These are phyloP conservation scores for Drosophila buzzatii DNA, from an alignment of 2,888 invertebrate genomes.

Conservation along the genomic window DNA sequence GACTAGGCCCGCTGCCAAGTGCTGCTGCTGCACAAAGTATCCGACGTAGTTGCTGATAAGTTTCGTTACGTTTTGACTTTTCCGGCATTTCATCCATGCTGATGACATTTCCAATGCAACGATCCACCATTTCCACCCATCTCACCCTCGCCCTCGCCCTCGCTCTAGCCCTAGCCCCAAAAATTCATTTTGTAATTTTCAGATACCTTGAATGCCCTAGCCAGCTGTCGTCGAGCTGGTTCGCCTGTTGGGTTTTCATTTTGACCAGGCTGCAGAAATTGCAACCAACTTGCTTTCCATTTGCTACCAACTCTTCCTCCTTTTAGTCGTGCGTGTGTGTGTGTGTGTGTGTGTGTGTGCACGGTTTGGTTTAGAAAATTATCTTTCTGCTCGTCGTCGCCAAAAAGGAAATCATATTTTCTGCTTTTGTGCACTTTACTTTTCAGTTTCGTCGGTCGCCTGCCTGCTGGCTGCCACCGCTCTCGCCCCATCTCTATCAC, in stretches of 20 bases:
- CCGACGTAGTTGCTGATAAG: conserved; percentile 81
- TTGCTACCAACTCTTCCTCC: conserved; percentile 31
- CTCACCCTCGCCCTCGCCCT: not conserved
- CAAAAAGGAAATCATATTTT: conserved; percentile 84
- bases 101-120: conserved; percentile 77
- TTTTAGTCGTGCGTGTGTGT: not conserved
- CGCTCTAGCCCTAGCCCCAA: conserved; percentile 1
- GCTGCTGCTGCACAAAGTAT: conserved; percentile 50
- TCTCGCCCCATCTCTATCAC: not conserved
- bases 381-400: conserved; percentile 82
- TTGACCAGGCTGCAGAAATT: conserved; percentile 78
- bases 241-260: conserved; percentile 53
- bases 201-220: conserved; percentile 61
- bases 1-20: conserved; percentile 14
- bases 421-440: conserved; percentile 83
- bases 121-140: not conserved
- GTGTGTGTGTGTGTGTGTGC: conserved; percentile 19
- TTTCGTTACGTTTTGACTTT: conserved; percentile 82
- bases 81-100: conserved; percentile 82
- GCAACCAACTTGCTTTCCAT: conserved; percentile 70
- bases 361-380: conserved; percentile 79
- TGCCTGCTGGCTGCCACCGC: conserved; percentile 10
- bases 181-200: conserved; percentile 80
- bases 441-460: conserved; percentile 68
- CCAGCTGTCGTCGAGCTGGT: conserved; percentile 62